Evolutionary conservation across 2,113 vertebrate genomes (phyloP).

Genomic region (Rhinichthys klamathensis): DNA sequence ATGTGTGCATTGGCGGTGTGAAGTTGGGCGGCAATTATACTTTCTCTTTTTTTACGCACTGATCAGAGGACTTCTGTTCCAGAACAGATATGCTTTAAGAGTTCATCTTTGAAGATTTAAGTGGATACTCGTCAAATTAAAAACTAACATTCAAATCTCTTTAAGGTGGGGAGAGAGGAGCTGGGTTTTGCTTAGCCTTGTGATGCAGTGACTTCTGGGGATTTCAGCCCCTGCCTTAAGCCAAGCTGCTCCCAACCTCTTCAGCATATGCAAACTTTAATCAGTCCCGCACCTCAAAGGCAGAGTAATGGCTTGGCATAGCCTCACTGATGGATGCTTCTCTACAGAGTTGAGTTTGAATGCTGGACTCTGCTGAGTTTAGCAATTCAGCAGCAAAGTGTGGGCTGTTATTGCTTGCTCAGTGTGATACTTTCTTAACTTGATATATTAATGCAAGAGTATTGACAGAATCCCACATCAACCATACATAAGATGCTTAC

Average conservation of each 20-base stretch:
- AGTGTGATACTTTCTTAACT: neutral
- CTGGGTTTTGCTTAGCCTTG: constrained; percentile 53
- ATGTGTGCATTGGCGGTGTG: constrained; percentile 59
- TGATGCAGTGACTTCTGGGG: constrained; percentile 58
- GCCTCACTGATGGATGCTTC: constrained; percentile 30
- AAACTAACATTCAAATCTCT: constrained; percentile 74
- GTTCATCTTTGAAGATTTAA: constrained; percentile 79
- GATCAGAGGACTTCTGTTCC: constrained; percentile 73
- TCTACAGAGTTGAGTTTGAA: neutral
- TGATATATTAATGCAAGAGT: neutral
- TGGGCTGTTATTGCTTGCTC: neutral
- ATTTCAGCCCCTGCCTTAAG: constrained; percentile 57
- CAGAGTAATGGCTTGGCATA: constrained; percentile 42
- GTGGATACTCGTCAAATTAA: constrained; percentile 73
- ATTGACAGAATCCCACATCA: neutral
- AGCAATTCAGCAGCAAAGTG: neutral
- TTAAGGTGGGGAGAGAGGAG: constrained; percentile 67
- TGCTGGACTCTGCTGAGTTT: neutral
- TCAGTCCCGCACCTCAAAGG: constrained; percentile 52
- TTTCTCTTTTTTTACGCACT: constrained; percentile 64
- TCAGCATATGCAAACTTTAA: constrained; percentile 47
- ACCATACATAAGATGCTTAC: too few species aligned
- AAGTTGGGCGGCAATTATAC: constrained; percentile 70
- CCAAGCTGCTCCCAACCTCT: constrained; percentile 55
- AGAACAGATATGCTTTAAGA: constrained; percentile 72